Evolutionary conservation across 2,113 vertebrate genomes (phyloP), one percentile per base, ranked within the genome.

Genomic region (Cephalopholis sonnerati): DNA sequence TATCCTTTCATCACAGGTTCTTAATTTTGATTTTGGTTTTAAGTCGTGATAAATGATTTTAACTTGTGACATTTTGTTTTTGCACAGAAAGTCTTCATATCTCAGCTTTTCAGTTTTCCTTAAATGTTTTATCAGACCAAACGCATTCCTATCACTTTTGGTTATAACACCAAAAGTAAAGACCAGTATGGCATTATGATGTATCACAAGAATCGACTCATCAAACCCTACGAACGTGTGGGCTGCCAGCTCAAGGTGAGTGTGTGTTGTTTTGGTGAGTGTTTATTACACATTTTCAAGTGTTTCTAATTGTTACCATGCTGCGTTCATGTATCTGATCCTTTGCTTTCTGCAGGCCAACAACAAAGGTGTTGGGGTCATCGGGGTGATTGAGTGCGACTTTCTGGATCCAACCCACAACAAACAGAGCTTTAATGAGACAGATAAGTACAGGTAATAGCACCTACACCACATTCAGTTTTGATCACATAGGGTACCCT

Each of bases 151-250:
- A 98, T 99, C 83, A 98, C 87, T 5, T 99, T 99, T 94, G 98
- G 98, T 59, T 99, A 98, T 91, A 99, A 98, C 95, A 98, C 98
- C 82, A 97, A 96, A 89, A 99, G 96, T 89, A 99, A 98, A 94
- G 97, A 99, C 62, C 97, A 99, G 66, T 99, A 97, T 78, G 98
- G 98, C 27, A 95, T 99, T 77, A 99, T 99, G 98, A 98, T 99
- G 97, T 99, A 99, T 90, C 97, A 99, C 87, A 97, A 94, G 92
- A 99, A 99, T 74, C 96, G 98, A 25, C 97, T 99, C 73, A 99
- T 99, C 91, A 99, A 98, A 94, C 96, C 97, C 44, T 99, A 99
- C 10, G 96, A 98, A 86, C 97, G 96, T 77, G 97, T 98, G 18
- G 97, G 97, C 82, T 98, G 97, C 88, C 98, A 99, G 86, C 93